Percentiles rank a stretch among this genome's conserved stretches.
Evolutionary conservation across 1,140 invertebrate species (phyloP).

Genomic region (Notospermus geniculatus): DNA sequence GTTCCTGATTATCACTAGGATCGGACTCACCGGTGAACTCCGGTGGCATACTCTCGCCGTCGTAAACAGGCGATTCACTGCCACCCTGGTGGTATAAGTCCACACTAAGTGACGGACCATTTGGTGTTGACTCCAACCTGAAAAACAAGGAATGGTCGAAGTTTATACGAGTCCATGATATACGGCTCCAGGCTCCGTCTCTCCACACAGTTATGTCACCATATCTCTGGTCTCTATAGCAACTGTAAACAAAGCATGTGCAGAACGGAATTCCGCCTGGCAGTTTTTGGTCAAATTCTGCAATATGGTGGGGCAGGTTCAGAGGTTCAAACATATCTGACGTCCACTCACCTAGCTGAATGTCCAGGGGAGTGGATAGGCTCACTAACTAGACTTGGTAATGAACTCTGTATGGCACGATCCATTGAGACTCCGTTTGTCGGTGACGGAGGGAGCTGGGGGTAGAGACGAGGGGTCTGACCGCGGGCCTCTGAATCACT

Average conservation of each 20-base stretch:
- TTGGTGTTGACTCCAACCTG: conserved; percentile 14
- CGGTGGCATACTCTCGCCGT: conserved; percentile 25
- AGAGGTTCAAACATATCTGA: conserved; percentile 7
- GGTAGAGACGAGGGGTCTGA: conserved; percentile 14
- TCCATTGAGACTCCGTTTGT: conserved; percentile 47
- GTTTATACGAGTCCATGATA: background rate
- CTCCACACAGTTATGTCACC: too few species aligned
- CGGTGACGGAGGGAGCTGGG: conserved; percentile 21
- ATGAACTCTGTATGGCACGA: conserved; percentile 58
- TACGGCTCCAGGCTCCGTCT: conserved; percentile 3
- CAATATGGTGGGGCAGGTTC: too few species aligned
- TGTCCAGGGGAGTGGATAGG: conserved; percentile 30
- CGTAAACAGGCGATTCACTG: conserved; percentile 45
- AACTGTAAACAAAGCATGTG: too few species aligned
- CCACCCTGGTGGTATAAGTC: conserved; percentile 6
- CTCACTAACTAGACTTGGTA: conserved; percentile 54
- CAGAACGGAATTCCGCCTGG: too few species aligned
- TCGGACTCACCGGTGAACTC: conserved; percentile 50
- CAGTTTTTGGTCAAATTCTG: too few species aligned
- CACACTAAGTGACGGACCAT: conserved; percentile 16
- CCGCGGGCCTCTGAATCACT: conserved; percentile 36
- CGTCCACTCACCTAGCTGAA: conserved; percentile 33
- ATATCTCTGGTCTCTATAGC: too few species aligned
- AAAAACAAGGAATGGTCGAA: conserved; percentile 3
- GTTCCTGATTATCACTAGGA: background rate